Conservation (phyloP, 2,888 invertebrate species). For the Antitype chi region DNA sequence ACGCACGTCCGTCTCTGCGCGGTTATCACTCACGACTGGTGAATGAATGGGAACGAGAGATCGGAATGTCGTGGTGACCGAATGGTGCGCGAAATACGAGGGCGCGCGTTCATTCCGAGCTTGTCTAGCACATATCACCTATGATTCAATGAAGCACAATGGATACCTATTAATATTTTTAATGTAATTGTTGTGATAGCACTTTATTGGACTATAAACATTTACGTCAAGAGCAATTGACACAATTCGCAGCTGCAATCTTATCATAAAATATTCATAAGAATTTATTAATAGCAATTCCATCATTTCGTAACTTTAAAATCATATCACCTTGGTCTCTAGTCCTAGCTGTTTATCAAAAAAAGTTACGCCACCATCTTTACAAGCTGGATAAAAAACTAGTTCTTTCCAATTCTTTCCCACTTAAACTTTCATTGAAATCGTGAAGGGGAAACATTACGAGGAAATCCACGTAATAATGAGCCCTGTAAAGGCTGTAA, state of each 20-base stretch:
- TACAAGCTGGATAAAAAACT: conserved; percentile 21
- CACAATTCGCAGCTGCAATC: conserved; percentile 33
- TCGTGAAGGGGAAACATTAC: conserved; percentile 27
- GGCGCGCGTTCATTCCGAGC: conserved; percentile 63
- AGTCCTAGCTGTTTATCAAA: conserved; percentile 34
- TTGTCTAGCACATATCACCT: conserved; percentile 42
- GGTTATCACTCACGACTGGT: conserved; percentile 86
- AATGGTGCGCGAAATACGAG: conserved; percentile 70
- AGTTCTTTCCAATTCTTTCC: not conserved
- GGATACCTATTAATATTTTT: conserved; percentile 24
- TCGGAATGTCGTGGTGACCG: conserved; percentile 75
- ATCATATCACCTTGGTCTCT: conserved; percentile 15
- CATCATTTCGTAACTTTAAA: conserved; percentile 9
- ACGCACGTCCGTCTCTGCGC: conserved; percentile 72
- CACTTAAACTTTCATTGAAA: conserved; percentile 37
- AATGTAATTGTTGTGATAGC: conserved; percentile 18
- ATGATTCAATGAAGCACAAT: conserved; percentile 54
- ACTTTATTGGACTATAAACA: conserved; percentile 19
- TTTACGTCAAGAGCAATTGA: conserved; percentile 17
- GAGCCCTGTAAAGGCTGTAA: conserved; percentile 38
- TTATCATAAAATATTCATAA: conserved; percentile 34
- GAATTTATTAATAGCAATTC: conserved; percentile 20
- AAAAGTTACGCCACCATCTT: conserved; percentile 15
- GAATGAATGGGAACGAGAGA: conserved; percentile 75
- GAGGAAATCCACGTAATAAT: conserved; percentile 35